Conservation (phyloP, 2,797 vertebrate genomes). For the Darevskia mixta region DNA sequence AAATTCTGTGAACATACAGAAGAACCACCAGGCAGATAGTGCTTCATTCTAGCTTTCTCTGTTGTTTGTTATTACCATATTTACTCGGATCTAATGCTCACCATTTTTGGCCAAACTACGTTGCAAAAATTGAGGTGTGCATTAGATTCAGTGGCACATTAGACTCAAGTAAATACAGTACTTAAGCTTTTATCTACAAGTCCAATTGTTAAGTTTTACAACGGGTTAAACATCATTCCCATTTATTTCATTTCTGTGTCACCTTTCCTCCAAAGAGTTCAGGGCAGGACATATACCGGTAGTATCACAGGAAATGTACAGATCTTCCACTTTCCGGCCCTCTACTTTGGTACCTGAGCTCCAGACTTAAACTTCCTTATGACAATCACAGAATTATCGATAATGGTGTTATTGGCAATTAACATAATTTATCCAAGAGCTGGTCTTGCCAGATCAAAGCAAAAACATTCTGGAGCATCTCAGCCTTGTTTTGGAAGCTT, state of each 20-base stretch:
- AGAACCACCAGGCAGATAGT: neutral
- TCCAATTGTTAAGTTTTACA: neutral
- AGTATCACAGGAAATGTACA: no score
- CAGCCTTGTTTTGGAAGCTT: neutral
- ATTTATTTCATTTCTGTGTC: neutral
- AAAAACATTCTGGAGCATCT: neutral
- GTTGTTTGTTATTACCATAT: neutral
- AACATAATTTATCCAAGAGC: neutral
- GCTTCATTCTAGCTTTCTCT: neutral
- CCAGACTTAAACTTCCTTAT: neutral
- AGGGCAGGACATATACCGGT: neutral
- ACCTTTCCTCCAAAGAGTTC: neutral
- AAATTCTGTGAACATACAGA: neutral
- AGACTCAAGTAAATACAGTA: no score
- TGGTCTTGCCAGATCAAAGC: neutral
- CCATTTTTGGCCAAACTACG: no score
- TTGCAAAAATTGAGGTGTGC: no score
- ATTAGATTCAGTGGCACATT: no score
- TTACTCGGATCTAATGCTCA: no score
- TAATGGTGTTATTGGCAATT: neutral
- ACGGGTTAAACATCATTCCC: neutral
- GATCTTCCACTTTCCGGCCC: no score
- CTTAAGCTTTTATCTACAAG: neutral
- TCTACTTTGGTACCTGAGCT: no score
- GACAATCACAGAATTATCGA: neutral